Evolutionary conservation across 2,797 vertebrate genomes (phyloP).

Genomic region (Notolepis coatsorum): DNA sequence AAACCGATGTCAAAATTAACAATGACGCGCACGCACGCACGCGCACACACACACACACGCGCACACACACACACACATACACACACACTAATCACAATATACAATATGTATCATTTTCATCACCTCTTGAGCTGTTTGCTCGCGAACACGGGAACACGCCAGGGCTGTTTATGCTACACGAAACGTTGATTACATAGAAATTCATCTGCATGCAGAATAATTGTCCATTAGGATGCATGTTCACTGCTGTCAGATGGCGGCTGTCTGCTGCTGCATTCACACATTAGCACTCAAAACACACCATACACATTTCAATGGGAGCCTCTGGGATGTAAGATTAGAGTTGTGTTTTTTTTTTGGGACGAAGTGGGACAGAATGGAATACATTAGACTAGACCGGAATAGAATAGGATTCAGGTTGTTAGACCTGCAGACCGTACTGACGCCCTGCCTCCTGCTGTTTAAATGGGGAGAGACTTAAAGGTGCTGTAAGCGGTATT

Average conservation of each 20-base stretch:
- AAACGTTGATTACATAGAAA: constrained; percentile 48
- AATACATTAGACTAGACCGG: background rate
- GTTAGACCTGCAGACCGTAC: background rate
- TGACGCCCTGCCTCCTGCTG: constrained; percentile 35
- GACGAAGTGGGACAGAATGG: too few relatives aligned
- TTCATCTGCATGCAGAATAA: constrained; percentile 50
- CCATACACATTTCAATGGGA: background rate
- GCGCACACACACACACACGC: constrained; percentile 21
- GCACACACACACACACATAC: constrained; percentile 17
- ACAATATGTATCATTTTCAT: constrained; percentile 31
- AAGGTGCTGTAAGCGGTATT: too few relatives aligned
- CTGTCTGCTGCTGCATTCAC: constrained; percentile 40
- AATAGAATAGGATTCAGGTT: background rate
- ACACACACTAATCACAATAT: too few relatives aligned
- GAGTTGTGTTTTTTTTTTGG: constrained; percentile 13
- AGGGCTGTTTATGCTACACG: constrained; percentile 37
- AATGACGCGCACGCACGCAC: constrained; percentile 9
- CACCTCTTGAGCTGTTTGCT: constrained; percentile 50
- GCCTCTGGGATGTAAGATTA: constrained; percentile 7
- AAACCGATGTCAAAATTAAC: too few relatives aligned
- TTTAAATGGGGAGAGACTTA: too few relatives aligned
- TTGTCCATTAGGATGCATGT: constrained; percentile 65
- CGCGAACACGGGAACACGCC: constrained; percentile 41
- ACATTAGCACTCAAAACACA: constrained; percentile 41
- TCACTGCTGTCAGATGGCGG: constrained; percentile 50